Percentiles rank a stretch among this genome's conserved stretches.
phyloP scores from a whole-genome alignment of 2,113 vertebrate species.

The Hypanus sabinus region DNA sequence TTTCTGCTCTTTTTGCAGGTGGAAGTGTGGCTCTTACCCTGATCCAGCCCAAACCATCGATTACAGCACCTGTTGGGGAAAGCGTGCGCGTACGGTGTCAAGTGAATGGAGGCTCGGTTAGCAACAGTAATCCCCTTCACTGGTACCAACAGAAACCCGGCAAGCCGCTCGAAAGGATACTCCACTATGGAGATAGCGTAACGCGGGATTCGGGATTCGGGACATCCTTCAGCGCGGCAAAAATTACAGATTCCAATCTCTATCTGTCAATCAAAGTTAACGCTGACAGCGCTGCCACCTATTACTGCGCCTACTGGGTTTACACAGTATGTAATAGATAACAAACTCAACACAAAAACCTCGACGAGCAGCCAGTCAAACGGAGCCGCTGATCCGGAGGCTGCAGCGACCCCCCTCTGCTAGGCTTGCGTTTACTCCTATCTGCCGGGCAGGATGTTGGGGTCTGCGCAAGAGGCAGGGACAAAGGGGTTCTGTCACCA shows the following conservation, averaged over 20 bases:
- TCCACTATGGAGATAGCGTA: not conserved
- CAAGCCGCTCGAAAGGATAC: not conserved
- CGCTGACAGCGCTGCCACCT: not conserved
- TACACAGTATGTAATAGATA: not conserved
- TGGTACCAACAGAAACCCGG: slow-evolving; percentile 23
- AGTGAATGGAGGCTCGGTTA: not conserved
- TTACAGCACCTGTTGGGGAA: not conserved
- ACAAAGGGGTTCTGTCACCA: no score
- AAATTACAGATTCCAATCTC: no score
- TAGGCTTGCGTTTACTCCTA: no score
- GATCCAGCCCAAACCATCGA: not conserved
- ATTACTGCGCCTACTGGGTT: not conserved
- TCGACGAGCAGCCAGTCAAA: not conserved
- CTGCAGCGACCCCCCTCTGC: not conserved
- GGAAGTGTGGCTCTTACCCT: not conserved
- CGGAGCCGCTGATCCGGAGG: not conserved
- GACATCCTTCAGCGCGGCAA: not conserved
- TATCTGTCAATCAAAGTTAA: not conserved
- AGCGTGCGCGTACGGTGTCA: not conserved
- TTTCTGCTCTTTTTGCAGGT: not conserved
- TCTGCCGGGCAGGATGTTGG: no score
- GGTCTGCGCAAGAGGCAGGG: no score
- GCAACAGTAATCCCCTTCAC: not conserved
- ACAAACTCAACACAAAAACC: not conserved
- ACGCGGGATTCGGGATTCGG: not conserved